Base-by-base conservation (phyloP, 2,797 vertebrate genomes). In the Microctenopoma stevenorrisi region DNA sequence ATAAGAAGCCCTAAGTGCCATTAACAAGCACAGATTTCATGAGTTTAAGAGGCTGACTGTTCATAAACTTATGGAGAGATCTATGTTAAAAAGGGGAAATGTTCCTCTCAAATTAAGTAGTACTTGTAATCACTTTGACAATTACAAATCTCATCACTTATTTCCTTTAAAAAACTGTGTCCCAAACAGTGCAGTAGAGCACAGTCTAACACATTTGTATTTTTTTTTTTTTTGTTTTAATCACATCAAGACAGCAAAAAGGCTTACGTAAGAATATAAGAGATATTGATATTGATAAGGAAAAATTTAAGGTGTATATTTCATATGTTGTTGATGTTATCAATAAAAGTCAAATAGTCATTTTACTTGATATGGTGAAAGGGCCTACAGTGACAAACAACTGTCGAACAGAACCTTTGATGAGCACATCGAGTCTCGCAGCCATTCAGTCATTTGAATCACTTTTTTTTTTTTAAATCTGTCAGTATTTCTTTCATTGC, bases 361-460 rank as follows among this genome's bases (percentile, higher is more conserved):
- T 68, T 76, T 68, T 73, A 64, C 72, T 74, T 33, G 63, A 71
- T 79, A 68, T 77, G 52, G 76, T 54, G 38, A 74, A 78, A 78
- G 58, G 63, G 78, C 72, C 72, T 60, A 55, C 28, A 69, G 61
- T 80, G 65, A 73, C 57, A 91, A 44, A 93, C 92, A 92, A 92
- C 86, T 94, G 92, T 91, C 92, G 86, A 94, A 90, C 88, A 92
- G 93, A 91, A 88, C 91, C 91, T 90, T 94, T 94, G 90, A 90
- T 91, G 93, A 97, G 95, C 95, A 96, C 95, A 96, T 94, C 78
- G 86, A 94, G 94, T 94, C 90, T 93, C 89, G 92, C 93, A 79
- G 86, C 91, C 87, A 89, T 89, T 82, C 88, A 86, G 91, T 92
- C 92, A 92, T 91, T 87, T 87, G 87, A 91, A 94, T 94, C 81